These are phyloP conservation scores for Pocillopora damicornis DNA, from an alignment of 64 coral and sea anemone genomes.

Conservation along the genomic window DNA sequence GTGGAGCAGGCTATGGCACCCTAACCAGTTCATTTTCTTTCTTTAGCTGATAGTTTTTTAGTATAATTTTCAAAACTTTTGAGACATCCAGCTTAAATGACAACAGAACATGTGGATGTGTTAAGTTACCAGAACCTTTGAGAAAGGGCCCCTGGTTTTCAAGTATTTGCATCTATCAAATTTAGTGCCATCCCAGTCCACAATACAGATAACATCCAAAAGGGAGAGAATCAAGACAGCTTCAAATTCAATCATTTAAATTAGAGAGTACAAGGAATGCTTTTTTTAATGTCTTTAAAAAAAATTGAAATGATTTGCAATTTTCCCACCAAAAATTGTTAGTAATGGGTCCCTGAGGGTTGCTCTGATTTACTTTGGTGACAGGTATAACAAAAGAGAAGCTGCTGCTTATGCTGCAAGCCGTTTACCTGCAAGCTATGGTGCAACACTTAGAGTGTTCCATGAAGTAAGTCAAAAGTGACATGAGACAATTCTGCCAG, in stretches of 20 bases:
- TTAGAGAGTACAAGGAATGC: neutral
- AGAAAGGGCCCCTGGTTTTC: no score
- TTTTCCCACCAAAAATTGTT: neutral
- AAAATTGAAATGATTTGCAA: neutral
- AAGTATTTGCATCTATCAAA: no score
- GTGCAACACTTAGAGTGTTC: slow-evolving; percentile 78
- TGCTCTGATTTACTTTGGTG: neutral
- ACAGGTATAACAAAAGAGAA: slow-evolving; percentile 84
- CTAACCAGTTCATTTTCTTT: no score
- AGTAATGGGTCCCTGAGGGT: neutral
- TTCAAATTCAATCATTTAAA: no score
- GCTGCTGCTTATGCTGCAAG: slow-evolving; percentile 78
- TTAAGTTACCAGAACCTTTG: no score
- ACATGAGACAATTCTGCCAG: neutral
- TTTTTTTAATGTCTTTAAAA: neutral
- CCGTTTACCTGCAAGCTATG: slow-evolving; percentile 82
- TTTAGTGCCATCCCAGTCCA: neutral
- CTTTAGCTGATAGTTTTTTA: no score
- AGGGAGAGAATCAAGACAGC: no score
- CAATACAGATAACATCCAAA: no score
- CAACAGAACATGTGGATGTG: no score
- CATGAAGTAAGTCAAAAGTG: slow-evolving; percentile 60
- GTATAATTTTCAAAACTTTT: no score
- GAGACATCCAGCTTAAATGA: no score
- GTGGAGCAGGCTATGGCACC: no score